Evolutionary conservation across 2,888 invertebrate genomes (phyloP), one percentile per base, ranked within the genome.

Genomic region (Achlya flavicornis): DNA sequence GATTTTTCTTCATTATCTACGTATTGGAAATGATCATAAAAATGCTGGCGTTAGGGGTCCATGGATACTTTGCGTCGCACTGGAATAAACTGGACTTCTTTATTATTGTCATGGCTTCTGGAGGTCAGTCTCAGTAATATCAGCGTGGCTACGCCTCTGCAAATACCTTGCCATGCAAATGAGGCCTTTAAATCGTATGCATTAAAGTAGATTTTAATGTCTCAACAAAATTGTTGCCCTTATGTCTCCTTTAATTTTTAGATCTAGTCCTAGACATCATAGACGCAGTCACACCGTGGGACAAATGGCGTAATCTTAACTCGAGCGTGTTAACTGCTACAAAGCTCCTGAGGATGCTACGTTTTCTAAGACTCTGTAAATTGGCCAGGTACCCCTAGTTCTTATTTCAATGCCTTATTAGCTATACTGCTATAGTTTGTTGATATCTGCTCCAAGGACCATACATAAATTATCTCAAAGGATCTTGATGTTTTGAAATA

Each of bases 61-160:
- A 72, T 4, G 91, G 92, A 0, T 95, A 95, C 72, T 91, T 95
- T 67, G 89, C 84, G 38, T 94, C 94, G 0, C 89, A 94, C 63
- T 95, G 95, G 95, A 95, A 95, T 73, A 93, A 92, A 69, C 79
- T 95, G n/a, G 95, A 95, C 68, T 91, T 95, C 63, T 80, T 91
- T 26, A 94, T 95, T 26, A 87, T 95, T 1, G 80, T 92, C 0
- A 87, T 94, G 80, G 94, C 94, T 11, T 86, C 91, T 16, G 86
- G 84, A 58, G 93, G 93, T 93, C 41, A 74, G 81, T 67, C n/a
- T 33, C 0, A 19, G 26, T 12, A 1, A 1, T 33, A 33, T 4
- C 33, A 33, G n/a, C n/a, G n/a, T n/a, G n/a, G n/a, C n/a, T n/a
- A n/a, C n/a, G n/a, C n/a, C n/a, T n/a, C n/a, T n/a, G n/a, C n/a